Conservation (phyloP, 2,113 vertebrate species). For the Todiramphus chloris region DNA sequence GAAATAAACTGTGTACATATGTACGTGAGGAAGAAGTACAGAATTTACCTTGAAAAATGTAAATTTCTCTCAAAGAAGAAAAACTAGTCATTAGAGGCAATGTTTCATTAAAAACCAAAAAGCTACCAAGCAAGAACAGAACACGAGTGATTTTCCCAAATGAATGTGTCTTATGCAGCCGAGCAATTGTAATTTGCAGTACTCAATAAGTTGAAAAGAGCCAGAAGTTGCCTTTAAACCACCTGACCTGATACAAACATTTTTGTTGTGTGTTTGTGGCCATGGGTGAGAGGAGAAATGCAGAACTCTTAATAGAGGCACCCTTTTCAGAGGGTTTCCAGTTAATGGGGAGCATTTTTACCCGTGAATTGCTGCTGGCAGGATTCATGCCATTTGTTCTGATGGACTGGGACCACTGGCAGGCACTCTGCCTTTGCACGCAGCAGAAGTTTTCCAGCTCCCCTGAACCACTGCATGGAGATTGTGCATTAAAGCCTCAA, state of each 20-base stretch:
- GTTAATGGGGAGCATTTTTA: background rate
- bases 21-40: background rate
- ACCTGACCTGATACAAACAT: background rate
- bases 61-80: background rate
- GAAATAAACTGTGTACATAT: background rate
- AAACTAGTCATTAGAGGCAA: background rate
- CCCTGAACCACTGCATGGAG: background rate
- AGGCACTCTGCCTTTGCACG: background rate
- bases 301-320: background rate
- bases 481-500: background rate
- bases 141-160: background rate
- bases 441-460: background rate
- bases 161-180: background rate
- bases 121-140: background rate
- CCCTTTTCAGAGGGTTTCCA: background rate
- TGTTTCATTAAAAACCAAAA: background rate
- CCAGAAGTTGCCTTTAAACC: background rate
- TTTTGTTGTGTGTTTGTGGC: background rate
- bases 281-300: background rate
- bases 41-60: background rate
- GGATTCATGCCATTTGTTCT: background rate
- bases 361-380: background rate
- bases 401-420: background rate
- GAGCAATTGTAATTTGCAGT: background rate
- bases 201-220: background rate